Evolutionary conservation across 2,797 vertebrate species (phyloP), one percentile per base, ranked within the genome.

Genomic region (Cossypha dichroa): DNA sequence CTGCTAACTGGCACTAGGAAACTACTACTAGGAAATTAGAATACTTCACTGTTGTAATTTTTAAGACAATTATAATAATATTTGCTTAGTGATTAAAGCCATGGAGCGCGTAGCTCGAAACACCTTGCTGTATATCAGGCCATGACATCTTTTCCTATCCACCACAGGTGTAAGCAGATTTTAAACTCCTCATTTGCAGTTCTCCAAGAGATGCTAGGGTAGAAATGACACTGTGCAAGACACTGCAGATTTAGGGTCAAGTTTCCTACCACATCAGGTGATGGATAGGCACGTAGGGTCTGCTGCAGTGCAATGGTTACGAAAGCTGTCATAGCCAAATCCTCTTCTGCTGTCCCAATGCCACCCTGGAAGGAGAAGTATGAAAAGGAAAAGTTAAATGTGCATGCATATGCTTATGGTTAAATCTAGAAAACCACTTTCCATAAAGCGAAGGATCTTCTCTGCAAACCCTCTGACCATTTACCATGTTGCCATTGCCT

Each of bases 321-420:
- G 26, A 97, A 98, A 4, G 98, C 97, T 46, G 98, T 98, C 90
- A 98, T 68, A 26, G 98, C 93, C 72, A 97, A 95, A 54, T 98
- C 91, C 9, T 97, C 97, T 73, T 95, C 94, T 14, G 82, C 66
- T 62, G 79, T 34, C 46, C 59, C 13, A 75, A 98, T 97, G 85
- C 97, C 97, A 41, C 98, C 98, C 98, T 98, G 70, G 22, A 95
- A 93, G 41, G 52, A 19, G 19, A 83, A 76, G 52, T 4, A 36
- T 12, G 28, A 66, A 84, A 81, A 60, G 13, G 3, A 73, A 31
- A 66, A 74, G 33, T 77, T 74, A 84, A 67, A 51, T 7, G 8
- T 33, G 29, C 7, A 6, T 0, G 1, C 11, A 36, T 15, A 43
- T 2, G 0, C 5, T 72, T 78, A 38, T 15, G 22, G 55, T 45